Percentiles rank a stretch among this genome's conserved stretches.
These are phyloP conservation scores for Electrophaes corylata DNA, from an alignment of 2,888 invertebrate genomes.

Conservation along the genomic window DNA sequence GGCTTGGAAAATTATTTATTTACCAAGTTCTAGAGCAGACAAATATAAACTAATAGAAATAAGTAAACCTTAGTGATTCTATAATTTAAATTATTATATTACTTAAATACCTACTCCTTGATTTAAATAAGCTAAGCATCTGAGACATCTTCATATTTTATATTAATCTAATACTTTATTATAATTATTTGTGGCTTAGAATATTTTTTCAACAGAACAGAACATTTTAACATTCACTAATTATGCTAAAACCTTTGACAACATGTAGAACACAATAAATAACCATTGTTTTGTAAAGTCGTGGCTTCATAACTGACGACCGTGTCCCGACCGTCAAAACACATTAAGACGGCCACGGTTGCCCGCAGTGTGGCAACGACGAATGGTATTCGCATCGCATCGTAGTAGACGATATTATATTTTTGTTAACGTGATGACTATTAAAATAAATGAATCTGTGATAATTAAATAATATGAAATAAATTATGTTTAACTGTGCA, in stretches of 20 bases:
- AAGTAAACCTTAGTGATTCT: no score
- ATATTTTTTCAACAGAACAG: no score
- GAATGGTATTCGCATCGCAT: slow-evolving; percentile 60
- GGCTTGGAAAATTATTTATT: no score
- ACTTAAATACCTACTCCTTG: no score
- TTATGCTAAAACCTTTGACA: slow-evolving; percentile 32
- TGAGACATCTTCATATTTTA: no score
- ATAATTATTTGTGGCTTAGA: no score
- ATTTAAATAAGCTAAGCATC: no score
- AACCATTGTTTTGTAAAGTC: slow-evolving; percentile 62
- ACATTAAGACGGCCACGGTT: not conserved
- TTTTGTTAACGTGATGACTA: slow-evolving; percentile 83
- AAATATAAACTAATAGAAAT: no score
- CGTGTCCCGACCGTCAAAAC: not conserved
- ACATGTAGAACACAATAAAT: slow-evolving; percentile 36
- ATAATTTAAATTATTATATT: no score
- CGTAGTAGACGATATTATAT: slow-evolving; percentile 78
- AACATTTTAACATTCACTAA: not conserved
- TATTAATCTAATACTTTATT: no score
- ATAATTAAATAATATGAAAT: slow-evolving; percentile 83
- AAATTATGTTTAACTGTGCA: slow-evolving; percentile 84
- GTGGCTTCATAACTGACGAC: slow-evolving; percentile 2
- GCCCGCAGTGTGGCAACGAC: slow-evolving; percentile 4
- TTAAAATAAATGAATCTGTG: slow-evolving; percentile 84
- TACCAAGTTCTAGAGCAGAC: no score